A percentile compares a stretch with the other conserved stretches of the same genome.
phyloP scores from a whole-genome alignment of 2,797 vertebrate species.

The Tiaroga cobitis region DNA sequence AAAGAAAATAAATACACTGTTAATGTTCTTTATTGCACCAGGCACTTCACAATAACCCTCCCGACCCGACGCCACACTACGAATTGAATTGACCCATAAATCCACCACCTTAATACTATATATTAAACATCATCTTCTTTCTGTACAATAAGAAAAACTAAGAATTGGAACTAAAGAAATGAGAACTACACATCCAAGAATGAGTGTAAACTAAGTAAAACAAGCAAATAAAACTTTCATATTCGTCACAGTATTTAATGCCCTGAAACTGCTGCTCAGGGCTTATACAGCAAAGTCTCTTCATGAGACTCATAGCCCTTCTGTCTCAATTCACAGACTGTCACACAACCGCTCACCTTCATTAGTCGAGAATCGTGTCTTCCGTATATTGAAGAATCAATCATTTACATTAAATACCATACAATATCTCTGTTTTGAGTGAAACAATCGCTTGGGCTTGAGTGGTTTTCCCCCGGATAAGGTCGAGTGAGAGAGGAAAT shows the following conservation, averaged over 20 bases:
- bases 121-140: slow-evolving; percentile 54
- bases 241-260: slow-evolving; percentile 46
- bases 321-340: not conserved
- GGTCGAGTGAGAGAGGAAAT: slow-evolving; percentile 4
- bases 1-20: not conserved
- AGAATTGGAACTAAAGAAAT: slow-evolving; percentile 18
- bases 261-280: slow-evolving; percentile 21
- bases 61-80: slow-evolving; percentile 19
- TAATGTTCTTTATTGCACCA: slow-evolving; percentile 61
- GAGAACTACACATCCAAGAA: slow-evolving; percentile 6
- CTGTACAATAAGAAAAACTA: slow-evolving; percentile 50
- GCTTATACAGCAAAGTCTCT: slow-evolving; percentile 6
- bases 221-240: slow-evolving; percentile 36
- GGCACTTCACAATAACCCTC: slow-evolving; percentile 60
- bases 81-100: not conserved
- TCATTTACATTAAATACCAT: slow-evolving; percentile 54
- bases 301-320: not conserved
- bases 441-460: not conserved
- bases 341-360: not conserved
- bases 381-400: slow-evolving; percentile 27
- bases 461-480: not conserved
- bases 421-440: slow-evolving; percentile 17
- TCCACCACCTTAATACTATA: slow-evolving; percentile 42
- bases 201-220: slow-evolving; percentile 29
- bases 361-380: not conserved